Conservation (phyloP, 1,140 invertebrate genomes). For the Hesperophylax magnus region DNA sequence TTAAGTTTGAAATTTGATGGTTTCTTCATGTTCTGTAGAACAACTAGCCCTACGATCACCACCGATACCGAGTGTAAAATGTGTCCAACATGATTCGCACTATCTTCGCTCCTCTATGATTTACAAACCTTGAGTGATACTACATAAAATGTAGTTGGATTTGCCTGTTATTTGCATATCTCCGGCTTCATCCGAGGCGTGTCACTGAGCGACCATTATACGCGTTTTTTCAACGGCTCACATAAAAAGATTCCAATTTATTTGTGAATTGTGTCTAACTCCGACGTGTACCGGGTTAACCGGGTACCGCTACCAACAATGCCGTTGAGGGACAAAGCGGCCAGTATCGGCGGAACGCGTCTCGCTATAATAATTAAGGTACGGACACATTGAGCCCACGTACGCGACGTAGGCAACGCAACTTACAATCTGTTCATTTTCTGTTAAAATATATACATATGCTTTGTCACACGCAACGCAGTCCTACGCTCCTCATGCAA, state of each 20-base stretch:
- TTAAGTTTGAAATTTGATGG: too few species aligned
- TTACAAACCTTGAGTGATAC: not conserved
- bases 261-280: slow-evolving; percentile 36
- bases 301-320: slow-evolving; percentile 30
- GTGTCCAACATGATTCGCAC: slow-evolving; percentile 14
- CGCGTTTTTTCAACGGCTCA: slow-evolving; percentile 34
- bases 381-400: too few species aligned
- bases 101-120: slow-evolving; percentile 10
- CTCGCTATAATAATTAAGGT: not conserved
- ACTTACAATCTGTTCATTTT: too few species aligned
- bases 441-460: too few species aligned
- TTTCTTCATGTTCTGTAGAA: too few species aligned
- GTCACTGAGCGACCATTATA: slow-evolving; percentile 51
- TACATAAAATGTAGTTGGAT: slow-evolving; percentile 51
- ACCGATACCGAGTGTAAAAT: slow-evolving; percentile 21
- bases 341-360: not conserved
- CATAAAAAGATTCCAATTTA: slow-evolving; percentile 40
- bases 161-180: slow-evolving; percentile 49
- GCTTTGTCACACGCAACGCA: too few species aligned
- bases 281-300: not conserved
- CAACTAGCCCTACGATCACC: too few species aligned
- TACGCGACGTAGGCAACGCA: too few species aligned
- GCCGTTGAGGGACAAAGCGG: not conserved
- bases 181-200: slow-evolving; percentile 18
- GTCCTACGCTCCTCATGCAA: too few species aligned